phyloP scores from a whole-genome alignment of 2,888 invertebrate species.

The Calephelis perditalis region DNA sequence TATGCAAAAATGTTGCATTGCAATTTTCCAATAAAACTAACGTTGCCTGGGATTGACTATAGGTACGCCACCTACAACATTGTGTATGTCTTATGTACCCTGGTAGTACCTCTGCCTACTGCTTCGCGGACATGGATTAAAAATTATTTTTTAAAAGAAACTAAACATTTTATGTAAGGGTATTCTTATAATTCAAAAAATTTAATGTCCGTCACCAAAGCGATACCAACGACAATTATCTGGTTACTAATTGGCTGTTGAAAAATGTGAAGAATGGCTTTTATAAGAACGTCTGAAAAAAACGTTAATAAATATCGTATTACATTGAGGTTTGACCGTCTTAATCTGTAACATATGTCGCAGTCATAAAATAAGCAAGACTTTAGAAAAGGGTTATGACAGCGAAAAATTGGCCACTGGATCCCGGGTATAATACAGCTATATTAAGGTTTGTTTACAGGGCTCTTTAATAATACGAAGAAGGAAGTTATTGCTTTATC shows the following conservation, averaged over 20 bases:
- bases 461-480: slow-evolving; percentile 2
- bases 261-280: background rate
- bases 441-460: slow-evolving; percentile 7
- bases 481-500: slow-evolving; percentile 5
- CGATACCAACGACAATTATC: too few species aligned
- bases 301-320: background rate
- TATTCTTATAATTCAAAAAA: too few species aligned
- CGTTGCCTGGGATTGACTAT: too few species aligned
- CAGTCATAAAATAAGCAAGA: slow-evolving; percentile 2
- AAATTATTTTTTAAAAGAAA: background rate
- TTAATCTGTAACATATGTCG: slow-evolving; percentile 7
- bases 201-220: too few species aligned
- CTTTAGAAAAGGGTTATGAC: slow-evolving; percentile 6
- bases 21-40: too few species aligned
- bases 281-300: background rate
- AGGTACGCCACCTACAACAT: too few species aligned
- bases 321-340: background rate
- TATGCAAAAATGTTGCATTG: too few species aligned
- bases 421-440: background rate
- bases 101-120: too few species aligned
- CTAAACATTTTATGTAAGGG: background rate
- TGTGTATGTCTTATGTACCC: too few species aligned
- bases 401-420: background rate
- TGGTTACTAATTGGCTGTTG: background rate
- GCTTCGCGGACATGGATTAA: too few species aligned